These are phyloP conservation scores for Enteromius viviparus DNA, from an alignment of 2,797 vertebrate genomes.

Conservation along the genomic window DNA sequence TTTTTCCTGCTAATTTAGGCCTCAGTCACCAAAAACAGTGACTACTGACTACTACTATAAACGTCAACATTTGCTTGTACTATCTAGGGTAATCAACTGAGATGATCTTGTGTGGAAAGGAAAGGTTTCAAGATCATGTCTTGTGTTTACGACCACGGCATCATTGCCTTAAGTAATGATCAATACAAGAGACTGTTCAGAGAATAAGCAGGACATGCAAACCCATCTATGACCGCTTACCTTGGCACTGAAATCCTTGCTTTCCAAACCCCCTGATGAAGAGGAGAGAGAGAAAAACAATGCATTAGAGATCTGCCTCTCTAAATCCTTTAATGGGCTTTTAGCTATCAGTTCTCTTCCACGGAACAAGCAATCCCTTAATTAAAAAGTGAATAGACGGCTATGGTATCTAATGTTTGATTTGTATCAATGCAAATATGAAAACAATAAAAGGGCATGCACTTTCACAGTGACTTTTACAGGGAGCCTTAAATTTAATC, in stretches of 20 bases:
- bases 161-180: background rate
- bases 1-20: background rate
- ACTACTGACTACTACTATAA: background rate
- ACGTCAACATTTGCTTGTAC: background rate
- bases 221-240: slow-evolving; percentile 74
- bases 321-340: slow-evolving; percentile 60
- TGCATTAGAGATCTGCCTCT: slow-evolving; percentile 42
- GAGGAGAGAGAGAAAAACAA: slow-evolving; percentile 31
- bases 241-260: slow-evolving; percentile 99
- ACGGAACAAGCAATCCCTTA: slow-evolving; percentile 29
- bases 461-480: background rate
- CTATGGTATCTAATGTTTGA: slow-evolving; percentile 39
- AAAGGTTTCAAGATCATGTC: background rate
- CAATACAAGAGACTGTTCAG: background rate
- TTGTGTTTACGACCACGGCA: background rate
- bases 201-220: background rate
- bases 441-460: background rate
- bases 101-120: background rate
- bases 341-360: slow-evolving; percentile 48
- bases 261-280: slow-evolving; percentile 94
- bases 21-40: background rate
- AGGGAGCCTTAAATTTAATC: background rate
- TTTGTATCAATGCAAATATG: slow-evolving; percentile 4
- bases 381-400: slow-evolving; percentile 50
- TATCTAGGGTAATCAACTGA: background rate